Evolutionary conservation across 2,113 vertebrate genomes (phyloP).

Genomic region (Acinonyx jubatus): DNA sequence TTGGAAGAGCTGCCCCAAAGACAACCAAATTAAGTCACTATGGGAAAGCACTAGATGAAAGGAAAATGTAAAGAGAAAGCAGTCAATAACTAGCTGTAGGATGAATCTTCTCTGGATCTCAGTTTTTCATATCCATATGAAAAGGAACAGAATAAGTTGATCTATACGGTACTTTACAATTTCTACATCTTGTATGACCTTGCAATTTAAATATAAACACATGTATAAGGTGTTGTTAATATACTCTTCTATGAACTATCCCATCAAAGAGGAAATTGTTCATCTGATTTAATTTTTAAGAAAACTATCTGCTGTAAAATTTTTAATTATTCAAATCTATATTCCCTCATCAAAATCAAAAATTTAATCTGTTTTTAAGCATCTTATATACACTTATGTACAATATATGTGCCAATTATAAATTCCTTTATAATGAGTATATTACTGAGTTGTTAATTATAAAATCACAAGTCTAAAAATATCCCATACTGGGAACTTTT

Average conservation of each 20-base stretch:
- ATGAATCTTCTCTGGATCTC: not conserved
- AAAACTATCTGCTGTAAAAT: not conserved
- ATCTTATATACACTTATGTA: not conserved
- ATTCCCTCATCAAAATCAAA: not conserved
- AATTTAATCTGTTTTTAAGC: not conserved
- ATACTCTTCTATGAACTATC: not conserved
- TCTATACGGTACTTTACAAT: not conserved
- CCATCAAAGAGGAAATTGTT: not conserved
- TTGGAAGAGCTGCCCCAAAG: not conserved
- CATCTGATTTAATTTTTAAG: not conserved
- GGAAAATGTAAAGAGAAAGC: not conserved
- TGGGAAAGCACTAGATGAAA: not conserved
- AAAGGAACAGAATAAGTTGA: not conserved
- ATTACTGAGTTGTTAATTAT: not conserved
- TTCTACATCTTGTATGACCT: not conserved
- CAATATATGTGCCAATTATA: not conserved
- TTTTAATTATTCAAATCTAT: not conserved
- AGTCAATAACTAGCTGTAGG: not conserved
- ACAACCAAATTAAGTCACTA: not conserved
- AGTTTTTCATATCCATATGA: not conserved
- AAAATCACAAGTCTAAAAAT: not conserved
- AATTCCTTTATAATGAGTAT: not conserved
- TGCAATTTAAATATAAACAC: not conserved
- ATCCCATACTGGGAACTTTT: not conserved
- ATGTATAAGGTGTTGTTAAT: not conserved